These are phyloP conservation scores for Eubucco bourcierii DNA, from an alignment of 2,113 vertebrate species.

Conservation along the genomic window DNA sequence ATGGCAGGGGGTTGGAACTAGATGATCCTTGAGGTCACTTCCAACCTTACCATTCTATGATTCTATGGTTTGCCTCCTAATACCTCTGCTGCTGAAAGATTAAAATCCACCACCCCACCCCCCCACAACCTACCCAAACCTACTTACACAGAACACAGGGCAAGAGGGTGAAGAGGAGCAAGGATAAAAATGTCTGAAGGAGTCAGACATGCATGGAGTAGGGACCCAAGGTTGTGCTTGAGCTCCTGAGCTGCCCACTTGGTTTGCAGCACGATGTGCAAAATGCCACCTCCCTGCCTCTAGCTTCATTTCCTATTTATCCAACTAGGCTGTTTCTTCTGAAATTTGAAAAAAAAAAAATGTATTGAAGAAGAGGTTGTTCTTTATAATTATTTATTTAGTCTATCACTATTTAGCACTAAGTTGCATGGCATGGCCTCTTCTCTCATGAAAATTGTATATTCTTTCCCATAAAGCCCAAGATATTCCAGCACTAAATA, in stretches of 20 bases:
- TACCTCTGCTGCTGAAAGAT: background rate
- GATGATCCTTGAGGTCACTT: too few species aligned
- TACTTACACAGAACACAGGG: background rate
- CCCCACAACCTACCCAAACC: rapidly evolving
- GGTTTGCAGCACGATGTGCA: background rate
- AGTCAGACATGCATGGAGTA: rapidly evolving
- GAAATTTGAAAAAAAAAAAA: background rate
- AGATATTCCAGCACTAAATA: background rate
- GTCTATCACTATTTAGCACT: background rate
- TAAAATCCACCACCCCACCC: background rate
- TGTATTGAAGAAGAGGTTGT: background rate
- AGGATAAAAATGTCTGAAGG: rapidly evolving
- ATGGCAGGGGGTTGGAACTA: too few species aligned
- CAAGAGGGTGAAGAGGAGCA: background rate
- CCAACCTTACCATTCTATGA: too few species aligned
- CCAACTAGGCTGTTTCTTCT: background rate
- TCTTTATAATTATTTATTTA: background rate
- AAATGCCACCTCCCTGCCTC: background rate
- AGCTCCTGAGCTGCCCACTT: background rate
- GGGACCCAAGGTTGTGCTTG: background rate
- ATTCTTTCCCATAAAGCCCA: background rate
- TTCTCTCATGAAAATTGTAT: background rate
- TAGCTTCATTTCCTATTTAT: background rate
- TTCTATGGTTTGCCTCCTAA: background rate
- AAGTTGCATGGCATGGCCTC: background rate